phyloP scores from a whole-genome alignment of 2,888 invertebrate species.

The Orthonychiurus folsomi region DNA sequence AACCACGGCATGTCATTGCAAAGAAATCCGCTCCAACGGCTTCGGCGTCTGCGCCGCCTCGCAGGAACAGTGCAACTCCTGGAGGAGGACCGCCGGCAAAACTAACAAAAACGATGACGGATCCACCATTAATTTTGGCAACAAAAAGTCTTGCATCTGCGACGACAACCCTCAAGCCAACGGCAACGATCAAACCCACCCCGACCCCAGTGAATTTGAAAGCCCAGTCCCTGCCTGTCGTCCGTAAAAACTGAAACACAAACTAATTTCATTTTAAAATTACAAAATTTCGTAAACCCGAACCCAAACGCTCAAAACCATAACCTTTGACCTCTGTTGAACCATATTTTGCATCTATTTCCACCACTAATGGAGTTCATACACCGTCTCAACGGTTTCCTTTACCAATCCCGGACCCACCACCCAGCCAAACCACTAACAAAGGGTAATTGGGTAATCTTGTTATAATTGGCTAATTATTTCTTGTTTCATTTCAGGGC shows the following conservation, averaged over 20 bases:
- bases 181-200: slow-evolving; percentile 24
- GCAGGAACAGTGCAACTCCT: not conserved
- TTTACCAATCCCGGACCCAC: too few relatives aligned
- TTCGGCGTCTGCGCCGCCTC: not conserved
- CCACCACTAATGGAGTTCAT: too few relatives aligned
- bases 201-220: slow-evolving; percentile 18
- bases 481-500: not conserved
- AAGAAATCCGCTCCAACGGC: not conserved
- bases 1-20: too few relatives aligned
- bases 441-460: too few relatives aligned
- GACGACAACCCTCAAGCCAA: slow-evolving; percentile 17
- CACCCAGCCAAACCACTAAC: too few relatives aligned
- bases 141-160: not conserved
- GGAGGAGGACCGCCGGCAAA: not conserved
- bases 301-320: too few relatives aligned
- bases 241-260: slow-evolving; percentile 16
- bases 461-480: too few relatives aligned
- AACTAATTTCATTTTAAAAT: not conserved
- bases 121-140: not conserved
- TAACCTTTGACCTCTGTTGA: too few relatives aligned
- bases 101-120: not conserved
- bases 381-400: too few relatives aligned
- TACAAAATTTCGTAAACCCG: too few relatives aligned
- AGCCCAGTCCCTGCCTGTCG: too few relatives aligned
- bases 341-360: too few relatives aligned